Conservation (phyloP, 1,140 invertebrate species). For the Zelostemma sp. region DNA sequence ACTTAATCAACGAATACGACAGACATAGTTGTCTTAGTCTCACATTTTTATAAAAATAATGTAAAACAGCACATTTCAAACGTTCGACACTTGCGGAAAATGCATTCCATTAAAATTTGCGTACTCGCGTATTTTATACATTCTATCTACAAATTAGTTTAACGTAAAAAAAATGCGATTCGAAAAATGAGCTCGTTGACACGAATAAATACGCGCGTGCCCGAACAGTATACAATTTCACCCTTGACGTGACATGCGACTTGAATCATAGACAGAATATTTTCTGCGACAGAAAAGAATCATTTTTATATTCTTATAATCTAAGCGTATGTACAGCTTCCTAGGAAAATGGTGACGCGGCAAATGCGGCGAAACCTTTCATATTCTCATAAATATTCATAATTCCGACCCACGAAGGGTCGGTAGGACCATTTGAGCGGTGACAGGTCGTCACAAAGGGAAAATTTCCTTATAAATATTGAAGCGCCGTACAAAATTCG, state of each 20-base stretch:
- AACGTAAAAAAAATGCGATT: not conserved
- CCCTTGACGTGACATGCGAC: too few species aligned
- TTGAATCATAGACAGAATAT: not conserved
- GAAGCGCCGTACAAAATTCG: conserved; percentile 12
- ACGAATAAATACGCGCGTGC: too few species aligned
- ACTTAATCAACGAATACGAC: too few species aligned
- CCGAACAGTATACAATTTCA: too few species aligned
- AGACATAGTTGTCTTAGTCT: too few species aligned
- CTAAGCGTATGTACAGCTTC: conserved; percentile 42
- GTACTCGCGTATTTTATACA: not conserved
- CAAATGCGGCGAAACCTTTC: conserved; percentile 35
- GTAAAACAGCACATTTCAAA: too few species aligned
- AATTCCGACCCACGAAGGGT: conserved; percentile 30
- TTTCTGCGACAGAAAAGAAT: conserved; percentile 15
- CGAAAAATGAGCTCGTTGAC: not conserved
- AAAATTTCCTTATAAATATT: conserved; percentile 42
- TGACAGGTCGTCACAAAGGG: conserved; percentile 23
- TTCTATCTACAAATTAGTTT: conserved; percentile 1
- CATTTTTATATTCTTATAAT: conserved; percentile 20
- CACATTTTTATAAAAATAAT: too few species aligned
- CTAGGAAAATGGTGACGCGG: conserved; percentile 35
- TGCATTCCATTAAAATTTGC: not conserved
- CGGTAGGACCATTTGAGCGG: conserved; percentile 32
- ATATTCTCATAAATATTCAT: conserved; percentile 47
- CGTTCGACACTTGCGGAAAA: not conserved